Evolutionary conservation across 2,888 invertebrate species (phyloP).

Genomic region (Ganaspis brasiliensis): DNA sequence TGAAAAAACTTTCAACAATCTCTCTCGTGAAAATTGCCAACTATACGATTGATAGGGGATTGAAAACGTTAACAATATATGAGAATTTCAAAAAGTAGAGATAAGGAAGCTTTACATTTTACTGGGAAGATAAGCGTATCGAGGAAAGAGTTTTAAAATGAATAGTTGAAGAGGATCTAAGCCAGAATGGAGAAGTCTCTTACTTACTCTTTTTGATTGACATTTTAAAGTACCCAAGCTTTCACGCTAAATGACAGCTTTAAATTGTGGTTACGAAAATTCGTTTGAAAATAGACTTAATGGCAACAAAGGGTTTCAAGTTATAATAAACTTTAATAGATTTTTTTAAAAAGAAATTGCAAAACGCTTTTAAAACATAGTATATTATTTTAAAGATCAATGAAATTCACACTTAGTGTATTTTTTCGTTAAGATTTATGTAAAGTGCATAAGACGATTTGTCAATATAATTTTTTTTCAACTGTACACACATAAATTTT

Average conservation of each 20-base stretch:
- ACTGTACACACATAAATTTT: no score
- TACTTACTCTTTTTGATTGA: slow-evolving; percentile 5
- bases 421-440: no score
- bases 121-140: not conserved
- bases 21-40: not conserved
- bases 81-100: not conserved
- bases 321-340: not conserved
- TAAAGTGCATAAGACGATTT: no score
- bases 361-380: no score
- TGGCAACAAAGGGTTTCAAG: not conserved
- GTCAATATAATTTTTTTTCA: no score
- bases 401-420: no score
- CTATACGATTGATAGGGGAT: not conserved
- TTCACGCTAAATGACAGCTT: slow-evolving; percentile 4
- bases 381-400: no score
- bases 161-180: not conserved
- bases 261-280: not conserved
- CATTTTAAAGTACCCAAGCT: slow-evolving; percentile 18
- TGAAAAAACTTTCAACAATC: not conserved
- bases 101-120: slow-evolving; percentile 7
- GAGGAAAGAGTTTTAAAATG: slow-evolving; percentile 14
- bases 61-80: slow-evolving; percentile 16
- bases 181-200: not conserved
- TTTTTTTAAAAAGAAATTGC: not conserved
- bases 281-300: not conserved